phyloP scores from a whole-genome alignment of 2,797 vertebrate species.

The Sciaenops ocellatus region DNA sequence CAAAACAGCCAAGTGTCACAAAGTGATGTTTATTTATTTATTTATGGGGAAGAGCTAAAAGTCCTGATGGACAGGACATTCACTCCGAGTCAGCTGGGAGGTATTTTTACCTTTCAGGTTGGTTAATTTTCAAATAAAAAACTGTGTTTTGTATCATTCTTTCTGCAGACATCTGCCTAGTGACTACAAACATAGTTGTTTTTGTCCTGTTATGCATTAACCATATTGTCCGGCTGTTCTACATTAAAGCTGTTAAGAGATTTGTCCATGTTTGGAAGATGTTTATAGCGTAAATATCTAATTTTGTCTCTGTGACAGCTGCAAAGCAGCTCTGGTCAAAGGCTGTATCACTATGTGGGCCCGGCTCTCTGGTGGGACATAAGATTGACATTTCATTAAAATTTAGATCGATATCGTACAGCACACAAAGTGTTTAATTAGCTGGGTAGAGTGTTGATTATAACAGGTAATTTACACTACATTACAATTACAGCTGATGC shows the following conservation, averaged over 20 bases:
- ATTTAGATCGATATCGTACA: background rate
- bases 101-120: too few relatives aligned
- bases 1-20: too few relatives aligned
- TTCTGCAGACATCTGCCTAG: background rate
- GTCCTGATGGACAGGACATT: too few relatives aligned
- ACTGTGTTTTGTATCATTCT: too few relatives aligned
- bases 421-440: conserved; percentile 15
- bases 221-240: background rate
- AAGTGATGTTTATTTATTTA: too few relatives aligned
- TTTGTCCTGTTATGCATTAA: too few relatives aligned
- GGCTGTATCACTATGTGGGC: background rate
- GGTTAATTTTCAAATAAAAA: too few relatives aligned
- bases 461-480: background rate
- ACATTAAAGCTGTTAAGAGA: background rate
- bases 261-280: background rate
- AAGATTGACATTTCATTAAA: conserved; percentile 19
- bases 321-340: background rate
- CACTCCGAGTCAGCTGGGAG: too few relatives aligned
- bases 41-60: too few relatives aligned
- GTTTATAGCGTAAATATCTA: background rate
- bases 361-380: background rate
- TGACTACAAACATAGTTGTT: too few relatives aligned
- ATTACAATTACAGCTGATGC: conserved; percentile 3
- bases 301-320: background rate
- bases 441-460: background rate